Percentiles rank a stretch among this genome's conserved stretches.
phyloP scores from a whole-genome alignment of 2,888 invertebrate genomes.

The Erynnis tages region DNA sequence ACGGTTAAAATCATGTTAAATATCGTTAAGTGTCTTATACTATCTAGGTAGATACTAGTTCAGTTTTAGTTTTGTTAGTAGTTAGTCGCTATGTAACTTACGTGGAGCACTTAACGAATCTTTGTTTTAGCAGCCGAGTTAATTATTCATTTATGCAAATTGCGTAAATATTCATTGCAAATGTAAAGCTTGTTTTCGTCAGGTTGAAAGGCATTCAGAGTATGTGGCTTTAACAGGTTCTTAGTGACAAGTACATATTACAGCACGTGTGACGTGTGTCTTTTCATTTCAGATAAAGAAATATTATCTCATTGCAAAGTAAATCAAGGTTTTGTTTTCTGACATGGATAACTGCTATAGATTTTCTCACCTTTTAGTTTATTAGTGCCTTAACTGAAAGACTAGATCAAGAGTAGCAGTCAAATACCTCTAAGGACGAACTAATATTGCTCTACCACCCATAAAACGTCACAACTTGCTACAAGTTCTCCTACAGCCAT shows the following conservation, averaged over 20 bases:
- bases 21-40: too few species aligned
- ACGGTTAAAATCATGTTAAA: too few species aligned
- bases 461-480: too few species aligned
- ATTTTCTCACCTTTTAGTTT: neutral
- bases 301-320: too few species aligned
- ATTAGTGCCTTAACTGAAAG: neutral
- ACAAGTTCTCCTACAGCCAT: too few species aligned
- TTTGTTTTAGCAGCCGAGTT: slow-evolving; percentile 25
- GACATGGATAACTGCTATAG: neutral
- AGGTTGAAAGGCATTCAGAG: slow-evolving; percentile 31
- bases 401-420: too few species aligned
- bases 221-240: slow-evolving; percentile 35
- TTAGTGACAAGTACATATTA: slow-evolving; percentile 3
- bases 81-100: slow-evolving; percentile 17
- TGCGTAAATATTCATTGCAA: slow-evolving; percentile 25
- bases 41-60: too few species aligned
- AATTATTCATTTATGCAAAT: slow-evolving; percentile 29
- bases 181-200: slow-evolving; percentile 25
- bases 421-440: too few species aligned
- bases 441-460: too few species aligned
- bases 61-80: slow-evolving; percentile 10
- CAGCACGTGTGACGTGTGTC: too few species aligned
- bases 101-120: slow-evolving; percentile 24
- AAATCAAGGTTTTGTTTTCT: too few species aligned
- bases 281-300: too few species aligned